Evolutionary conservation across 1,140 invertebrate species (phyloP).

Genomic region (Cotesia chilonis): DNA sequence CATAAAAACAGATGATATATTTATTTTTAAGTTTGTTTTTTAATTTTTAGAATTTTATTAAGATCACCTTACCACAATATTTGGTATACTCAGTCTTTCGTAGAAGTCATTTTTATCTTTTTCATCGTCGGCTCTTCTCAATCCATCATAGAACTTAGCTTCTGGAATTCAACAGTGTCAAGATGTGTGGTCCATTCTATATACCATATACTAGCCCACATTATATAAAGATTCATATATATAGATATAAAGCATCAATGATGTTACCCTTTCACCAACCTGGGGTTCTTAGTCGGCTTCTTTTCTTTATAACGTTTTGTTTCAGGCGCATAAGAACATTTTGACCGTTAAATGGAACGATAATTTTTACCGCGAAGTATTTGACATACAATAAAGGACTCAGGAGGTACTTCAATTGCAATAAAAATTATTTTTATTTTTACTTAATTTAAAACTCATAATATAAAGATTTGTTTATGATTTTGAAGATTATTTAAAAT

Average conservation of each 20-base stretch:
- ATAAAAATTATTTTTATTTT: no score
- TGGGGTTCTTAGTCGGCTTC: not conserved
- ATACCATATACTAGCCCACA: no score
- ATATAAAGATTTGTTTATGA: no score
- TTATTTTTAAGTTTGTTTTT: not conserved
- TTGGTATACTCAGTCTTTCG: conserved; percentile 42
- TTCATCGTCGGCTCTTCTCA: conserved; percentile 44
- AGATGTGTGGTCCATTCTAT: conserved; percentile 57
- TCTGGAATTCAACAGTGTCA: conserved; percentile 60
- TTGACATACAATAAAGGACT: no score
- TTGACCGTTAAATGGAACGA: no score
- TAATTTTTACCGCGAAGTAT: no score
- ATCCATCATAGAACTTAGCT: conserved; percentile 65
- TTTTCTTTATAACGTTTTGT: not conserved
- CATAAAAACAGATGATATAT: not conserved
- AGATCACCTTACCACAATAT: not conserved
- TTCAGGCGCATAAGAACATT: no score
- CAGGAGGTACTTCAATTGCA: no score
- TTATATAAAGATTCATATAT: no score
- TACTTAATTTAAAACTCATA: no score
- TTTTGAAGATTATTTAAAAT: no score
- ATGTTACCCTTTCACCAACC: conserved; percentile 7
- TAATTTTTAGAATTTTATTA: conserved; percentile 1
- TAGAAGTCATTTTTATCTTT: conserved; percentile 46
- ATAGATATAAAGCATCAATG: not conserved